phyloP scores from a whole-genome alignment of 2,888 invertebrate genomes.

The Germaria angustata region DNA sequence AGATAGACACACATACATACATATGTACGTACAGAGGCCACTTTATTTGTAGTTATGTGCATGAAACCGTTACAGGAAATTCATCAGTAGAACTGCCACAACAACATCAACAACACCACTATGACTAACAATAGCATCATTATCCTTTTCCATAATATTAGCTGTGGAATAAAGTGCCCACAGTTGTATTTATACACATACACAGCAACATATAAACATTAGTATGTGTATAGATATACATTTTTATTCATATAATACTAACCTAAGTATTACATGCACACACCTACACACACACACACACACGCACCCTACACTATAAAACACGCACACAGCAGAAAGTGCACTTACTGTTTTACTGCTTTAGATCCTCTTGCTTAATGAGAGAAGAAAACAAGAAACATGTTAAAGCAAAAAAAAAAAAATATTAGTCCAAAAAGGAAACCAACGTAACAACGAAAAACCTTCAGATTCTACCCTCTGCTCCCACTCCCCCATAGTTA shows the following conservation, averaged over 20 bases:
- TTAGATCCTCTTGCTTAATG: constrained; percentile 24
- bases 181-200: neutral
- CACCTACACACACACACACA: neutral
- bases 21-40: neutral
- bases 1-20: neutral
- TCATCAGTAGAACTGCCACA: constrained; percentile 62
- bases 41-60: constrained; percentile 5
- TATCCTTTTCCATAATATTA: constrained; percentile 64
- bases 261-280: neutral
- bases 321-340: constrained; percentile 35
- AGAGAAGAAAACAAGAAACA: constrained; percentile 23
- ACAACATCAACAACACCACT: constrained; percentile 22
- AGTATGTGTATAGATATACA: neutral
- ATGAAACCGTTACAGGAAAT: constrained; percentile 64
- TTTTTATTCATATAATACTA: constrained; percentile 20
- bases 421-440: constrained; percentile 6
- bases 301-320: neutral
- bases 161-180: constrained; percentile 44
- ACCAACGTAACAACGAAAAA: constrained; percentile 33
- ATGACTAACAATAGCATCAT: constrained; percentile 63
- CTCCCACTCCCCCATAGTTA: neutral
- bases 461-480: constrained; percentile 5
- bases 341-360: constrained; percentile 36
- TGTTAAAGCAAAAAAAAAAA: neutral
- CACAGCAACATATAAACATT: neutral